phyloP scores from a whole-genome alignment of 2,113 vertebrate genomes.

The Isurus oxyrinchus region DNA sequence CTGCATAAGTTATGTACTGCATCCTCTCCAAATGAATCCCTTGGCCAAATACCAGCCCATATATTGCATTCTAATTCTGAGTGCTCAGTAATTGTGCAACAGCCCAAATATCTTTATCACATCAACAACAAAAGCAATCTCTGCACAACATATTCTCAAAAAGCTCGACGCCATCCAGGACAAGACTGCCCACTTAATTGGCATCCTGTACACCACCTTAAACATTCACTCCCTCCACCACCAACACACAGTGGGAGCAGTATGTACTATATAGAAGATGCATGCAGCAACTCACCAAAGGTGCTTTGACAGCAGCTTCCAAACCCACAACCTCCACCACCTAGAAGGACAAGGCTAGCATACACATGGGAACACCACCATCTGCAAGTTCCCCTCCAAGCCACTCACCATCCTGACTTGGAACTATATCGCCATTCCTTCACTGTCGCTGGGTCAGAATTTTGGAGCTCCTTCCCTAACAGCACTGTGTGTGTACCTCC shows the following conservation, averaged over 20 bases:
- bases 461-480: neutral
- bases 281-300: neutral
- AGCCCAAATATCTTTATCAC: neutral
- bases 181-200: neutral
- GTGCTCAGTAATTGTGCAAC: neutral
- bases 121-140: neutral
- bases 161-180: neutral
- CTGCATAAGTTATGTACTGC: neutral
- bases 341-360: neutral
- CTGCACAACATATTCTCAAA: neutral
- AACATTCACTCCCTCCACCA: neutral
- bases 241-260: neutral
- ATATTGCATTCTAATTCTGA: neutral
- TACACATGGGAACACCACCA: neutral
- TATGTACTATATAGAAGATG: no score
- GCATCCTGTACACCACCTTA: neutral
- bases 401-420: neutral
- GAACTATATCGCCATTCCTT: neutral
- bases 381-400: neutral
- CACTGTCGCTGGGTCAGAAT: neutral
- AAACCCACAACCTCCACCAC: neutral
- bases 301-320: neutral
- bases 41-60: neutral
- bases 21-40: neutral
- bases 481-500: neutral